Percentiles rank a stretch among this genome's conserved stretches.
Evolutionary conservation across 2,797 vertebrate species (phyloP).

Genomic region (Poecilia velifera): DNA sequence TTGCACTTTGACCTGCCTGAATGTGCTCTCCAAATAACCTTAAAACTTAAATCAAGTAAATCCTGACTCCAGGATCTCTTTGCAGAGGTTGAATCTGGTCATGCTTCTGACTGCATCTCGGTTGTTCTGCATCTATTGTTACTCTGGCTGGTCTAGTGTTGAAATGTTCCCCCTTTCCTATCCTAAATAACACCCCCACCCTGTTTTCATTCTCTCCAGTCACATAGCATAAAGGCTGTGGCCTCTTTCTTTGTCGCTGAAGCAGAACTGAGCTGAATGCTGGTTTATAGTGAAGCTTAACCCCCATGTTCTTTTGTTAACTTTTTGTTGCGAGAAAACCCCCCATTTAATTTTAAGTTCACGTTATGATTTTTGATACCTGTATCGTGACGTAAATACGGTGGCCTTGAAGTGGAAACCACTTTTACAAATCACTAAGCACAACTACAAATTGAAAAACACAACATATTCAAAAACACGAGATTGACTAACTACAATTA

Average conservation of each 20-base stretch:
- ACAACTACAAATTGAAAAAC: too few species aligned
- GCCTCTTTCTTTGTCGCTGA: conserved; percentile 51
- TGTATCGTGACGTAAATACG: not conserved
- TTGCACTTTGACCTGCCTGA: not conserved
- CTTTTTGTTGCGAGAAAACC: conserved; percentile 18
- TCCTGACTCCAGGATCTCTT: conserved; percentile 25
- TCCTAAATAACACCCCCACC: conserved; percentile 46
- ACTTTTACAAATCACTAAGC: too few species aligned
- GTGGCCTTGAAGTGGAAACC: too few species aligned
- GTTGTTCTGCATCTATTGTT: conserved; percentile 37
- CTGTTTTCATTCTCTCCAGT: conserved; percentile 69
- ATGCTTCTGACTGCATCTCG: conserved; percentile 9
- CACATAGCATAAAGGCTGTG: conserved; percentile 66
- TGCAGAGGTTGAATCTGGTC: conserved; percentile 22
- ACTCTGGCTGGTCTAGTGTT: conserved; percentile 35
- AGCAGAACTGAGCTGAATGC: conserved; percentile 51
- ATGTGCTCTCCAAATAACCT: too few species aligned
- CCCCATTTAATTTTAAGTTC: conserved; percentile 5
- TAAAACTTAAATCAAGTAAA: not conserved
- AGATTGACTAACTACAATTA: too few species aligned
- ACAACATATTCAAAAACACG: too few species aligned
- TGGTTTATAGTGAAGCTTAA: conserved; percentile 48
- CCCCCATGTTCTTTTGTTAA: conserved; percentile 12
- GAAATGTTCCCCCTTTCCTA: conserved; percentile 46
- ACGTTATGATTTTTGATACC: conserved; percentile 2